Base-by-base conservation (phyloP, 2,113 vertebrate genomes). In the Zootoca vivipara region DNA sequence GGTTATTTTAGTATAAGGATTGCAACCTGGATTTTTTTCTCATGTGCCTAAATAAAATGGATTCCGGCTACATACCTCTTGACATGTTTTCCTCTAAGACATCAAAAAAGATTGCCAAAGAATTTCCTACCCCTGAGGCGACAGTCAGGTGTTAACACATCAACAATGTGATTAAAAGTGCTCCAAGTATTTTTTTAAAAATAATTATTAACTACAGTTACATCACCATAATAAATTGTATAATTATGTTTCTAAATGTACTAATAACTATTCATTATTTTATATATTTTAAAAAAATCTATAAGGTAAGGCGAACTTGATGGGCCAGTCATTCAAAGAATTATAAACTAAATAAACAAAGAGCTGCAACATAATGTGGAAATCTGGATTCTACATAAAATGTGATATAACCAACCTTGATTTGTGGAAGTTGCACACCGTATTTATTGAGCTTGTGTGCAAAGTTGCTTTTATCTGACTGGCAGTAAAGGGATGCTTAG, bases 71-170 rank as follows among this genome's bases (percentile, higher is more conserved):
- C 87, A 82, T 56, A 62, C 46, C 42, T 58, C 69, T 72, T 82
- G 89, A 65, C 90, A 84, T 88, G 58, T 77, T 83, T 42, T 13
- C 22, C 40, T n/a, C 70, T 38, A 12, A 38, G 70, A 81, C 64
- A 77, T 0, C 0, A 88, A 91, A 91, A 95, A 92, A 92, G 85
- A 92, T 90, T 89, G 87, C 77, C 70, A 88, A 52, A 82, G 89
- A 90, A 91, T 52, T 70, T 8, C 15, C 87, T 93, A 84, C 78
- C 80, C 87, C 88, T 84, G 81, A 92, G 64, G 85, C 74, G 82
- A 30, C 84, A 52, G 64, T 78, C 88, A 91, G 88, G 56, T 82
- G 87, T 82, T 92, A 85, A 85, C 30, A 10, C 2, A 82, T 35
- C 64, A 87, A 74, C 0, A 0, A 85, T 62, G 87, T 73, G 62